Base-by-base conservation (phyloP, 2,888 invertebrate species). In the Synergus gifuensis region DNA sequence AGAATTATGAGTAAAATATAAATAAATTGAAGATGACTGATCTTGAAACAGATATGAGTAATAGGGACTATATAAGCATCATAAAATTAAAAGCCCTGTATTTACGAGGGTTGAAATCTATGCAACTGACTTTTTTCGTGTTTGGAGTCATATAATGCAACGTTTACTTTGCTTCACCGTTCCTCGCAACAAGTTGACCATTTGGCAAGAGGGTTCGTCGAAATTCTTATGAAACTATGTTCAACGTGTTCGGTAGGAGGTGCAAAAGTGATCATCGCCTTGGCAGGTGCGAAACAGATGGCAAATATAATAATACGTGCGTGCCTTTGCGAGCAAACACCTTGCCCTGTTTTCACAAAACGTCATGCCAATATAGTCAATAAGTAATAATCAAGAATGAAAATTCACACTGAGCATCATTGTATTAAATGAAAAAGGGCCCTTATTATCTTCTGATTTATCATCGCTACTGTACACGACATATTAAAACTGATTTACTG, bases 221-320 rank as follows among this genome's bases (percentile, higher is more conserved):
- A 67, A 67, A 67, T 44, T 22, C 67, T 67, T 44, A 67, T 42
- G 18, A 44, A 67, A 67, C 44, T 44, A 67, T 44, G 44, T 44
- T 67, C 18, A 67, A 67, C 40, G 67, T 67, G 79, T 82, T 81
- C 79, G 66, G 84, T 83, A 84, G 83, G 84, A 84, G 84, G 84
- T 84, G 84, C 81, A 82, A 84, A 84, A 81, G 81, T 79, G 83
- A 84, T 84, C 83, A 84, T 84, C 78, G 82, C 80, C 85, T 87
- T 88, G 88, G 90, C 91, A 91, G 91, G 91, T 91, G 91, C 89
- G 87, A 90, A 91, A 90, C 91, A 91, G 91, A 91, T 91, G 91
- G 90, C 80, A 77, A 78, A 80, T 82, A 76, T 82, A 84, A 82
- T 82, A 79, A 79, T 60, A 78, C 66, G 49, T 80, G 78, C 76